Conservation (phyloP, 2,113 vertebrate genomes). For the Zosterops japonicus region DNA sequence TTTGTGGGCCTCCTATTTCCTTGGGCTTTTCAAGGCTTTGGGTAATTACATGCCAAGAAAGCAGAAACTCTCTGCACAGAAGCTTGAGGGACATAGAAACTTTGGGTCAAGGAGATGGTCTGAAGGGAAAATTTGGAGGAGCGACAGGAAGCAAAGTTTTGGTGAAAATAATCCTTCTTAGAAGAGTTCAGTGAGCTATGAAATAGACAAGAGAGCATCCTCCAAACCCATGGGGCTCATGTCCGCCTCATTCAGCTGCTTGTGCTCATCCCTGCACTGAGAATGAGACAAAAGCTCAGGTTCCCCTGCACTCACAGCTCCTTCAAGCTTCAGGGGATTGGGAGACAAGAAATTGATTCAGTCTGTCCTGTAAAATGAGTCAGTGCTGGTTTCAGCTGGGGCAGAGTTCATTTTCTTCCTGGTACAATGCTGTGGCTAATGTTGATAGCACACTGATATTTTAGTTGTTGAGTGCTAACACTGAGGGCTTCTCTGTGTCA, state of each 20-base stretch:
- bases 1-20: background rate
- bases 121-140: background rate
- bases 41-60: background rate
- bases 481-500: background rate
- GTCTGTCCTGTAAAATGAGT: background rate
- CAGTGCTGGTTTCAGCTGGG: background rate
- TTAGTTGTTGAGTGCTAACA: background rate
- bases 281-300: accelerated
- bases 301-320: background rate
- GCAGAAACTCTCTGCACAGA: background rate
- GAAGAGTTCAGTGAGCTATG: background rate
- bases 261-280: background rate
- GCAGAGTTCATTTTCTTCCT: background rate
- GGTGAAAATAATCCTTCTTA: background rate
- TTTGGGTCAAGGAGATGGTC: background rate
- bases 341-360: background rate
- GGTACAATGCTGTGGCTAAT: background rate
- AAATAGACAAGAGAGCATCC: background rate
- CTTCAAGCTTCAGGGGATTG: background rate
- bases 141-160: background rate
- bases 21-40: background rate
- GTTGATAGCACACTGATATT: background rate
- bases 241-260: background rate
- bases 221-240: background rate
- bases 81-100: background rate